Evolutionary conservation across 2,888 invertebrate species (phyloP).

Genomic region (Diadegma fenestrale): DNA sequence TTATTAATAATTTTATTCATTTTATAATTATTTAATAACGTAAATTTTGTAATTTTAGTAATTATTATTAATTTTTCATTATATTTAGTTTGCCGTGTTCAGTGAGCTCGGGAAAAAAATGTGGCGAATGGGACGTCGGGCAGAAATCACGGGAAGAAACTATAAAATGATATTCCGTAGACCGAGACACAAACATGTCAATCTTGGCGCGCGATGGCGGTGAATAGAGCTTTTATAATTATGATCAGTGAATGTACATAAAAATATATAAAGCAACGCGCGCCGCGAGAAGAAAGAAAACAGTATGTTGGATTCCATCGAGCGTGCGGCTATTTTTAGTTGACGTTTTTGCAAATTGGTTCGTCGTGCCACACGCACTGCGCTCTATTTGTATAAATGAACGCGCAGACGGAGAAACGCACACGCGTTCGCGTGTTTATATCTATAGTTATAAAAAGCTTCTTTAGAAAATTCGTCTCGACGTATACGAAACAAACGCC

Average conservation of each 20-base stretch:
- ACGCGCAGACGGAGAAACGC: neutral
- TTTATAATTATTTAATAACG: too few relatives aligned
- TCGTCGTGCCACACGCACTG: conserved; percentile 35
- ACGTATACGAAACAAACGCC: conserved; percentile 63
- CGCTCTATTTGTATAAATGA: neutral
- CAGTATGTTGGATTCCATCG: conserved; percentile 36
- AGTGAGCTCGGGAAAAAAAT: too few relatives aligned
- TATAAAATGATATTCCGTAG: neutral
- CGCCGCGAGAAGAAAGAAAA: neutral
- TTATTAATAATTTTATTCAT: too few relatives aligned
- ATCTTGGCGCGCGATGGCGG: neutral
- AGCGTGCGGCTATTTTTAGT: conserved; percentile 49
- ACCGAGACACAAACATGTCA: conserved; percentile 30
- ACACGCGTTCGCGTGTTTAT: neutral
- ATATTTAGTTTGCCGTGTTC: too few relatives aligned
- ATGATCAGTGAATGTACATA: neutral
- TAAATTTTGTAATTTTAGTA: too few relatives aligned
- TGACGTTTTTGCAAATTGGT: conserved; percentile 68
- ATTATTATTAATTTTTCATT: too few relatives aligned
- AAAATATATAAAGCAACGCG: neutral
- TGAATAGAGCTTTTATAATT: conserved; percentile 32
- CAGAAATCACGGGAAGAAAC: neutral
- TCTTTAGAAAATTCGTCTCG: conserved; percentile 37
- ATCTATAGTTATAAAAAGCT: conserved; percentile 34
- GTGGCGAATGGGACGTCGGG: neutral